Evolutionary conservation across 1,140 invertebrate genomes (phyloP).

Genomic region (Cydia strobilella): DNA sequence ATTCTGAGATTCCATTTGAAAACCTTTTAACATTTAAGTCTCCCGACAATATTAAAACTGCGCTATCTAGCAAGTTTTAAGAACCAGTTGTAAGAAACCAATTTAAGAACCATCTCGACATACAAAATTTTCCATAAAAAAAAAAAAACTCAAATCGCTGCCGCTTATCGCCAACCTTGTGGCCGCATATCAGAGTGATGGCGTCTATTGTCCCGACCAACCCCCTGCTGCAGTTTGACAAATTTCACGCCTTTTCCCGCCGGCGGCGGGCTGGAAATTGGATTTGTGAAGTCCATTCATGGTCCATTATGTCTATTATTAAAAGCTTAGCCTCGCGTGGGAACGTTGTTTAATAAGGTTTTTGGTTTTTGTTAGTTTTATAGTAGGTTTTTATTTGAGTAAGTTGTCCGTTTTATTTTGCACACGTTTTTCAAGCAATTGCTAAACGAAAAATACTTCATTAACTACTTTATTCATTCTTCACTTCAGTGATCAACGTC

Average conservation of each 20-base stretch:
- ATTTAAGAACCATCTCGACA: no score
- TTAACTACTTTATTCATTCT: no score
- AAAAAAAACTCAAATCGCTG: background rate
- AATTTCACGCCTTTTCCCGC: background rate
- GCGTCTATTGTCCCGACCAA: background rate
- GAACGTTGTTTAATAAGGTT: background rate
- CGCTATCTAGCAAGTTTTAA: no score
- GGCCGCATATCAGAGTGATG: background rate
- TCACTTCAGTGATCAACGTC: no score
- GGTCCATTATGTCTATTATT: background rate
- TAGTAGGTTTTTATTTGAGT: background rate
- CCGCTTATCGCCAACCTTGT: background rate
- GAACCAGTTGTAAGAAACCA: no score
- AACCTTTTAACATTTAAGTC: no score
- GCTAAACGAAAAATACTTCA: no score
- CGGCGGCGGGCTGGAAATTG: background rate
- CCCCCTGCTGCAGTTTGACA: constrained; percentile 5
- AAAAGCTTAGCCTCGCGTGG: background rate
- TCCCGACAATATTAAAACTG: no score
- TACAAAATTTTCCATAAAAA: no score
- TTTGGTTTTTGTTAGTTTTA: background rate
- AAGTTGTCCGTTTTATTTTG: background rate
- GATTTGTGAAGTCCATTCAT: background rate
- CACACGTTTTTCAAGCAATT: background rate
- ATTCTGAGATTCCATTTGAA: no score